Conservation (phyloP, 2,113 vertebrate genomes). For the Spea multiplicata region DNA sequence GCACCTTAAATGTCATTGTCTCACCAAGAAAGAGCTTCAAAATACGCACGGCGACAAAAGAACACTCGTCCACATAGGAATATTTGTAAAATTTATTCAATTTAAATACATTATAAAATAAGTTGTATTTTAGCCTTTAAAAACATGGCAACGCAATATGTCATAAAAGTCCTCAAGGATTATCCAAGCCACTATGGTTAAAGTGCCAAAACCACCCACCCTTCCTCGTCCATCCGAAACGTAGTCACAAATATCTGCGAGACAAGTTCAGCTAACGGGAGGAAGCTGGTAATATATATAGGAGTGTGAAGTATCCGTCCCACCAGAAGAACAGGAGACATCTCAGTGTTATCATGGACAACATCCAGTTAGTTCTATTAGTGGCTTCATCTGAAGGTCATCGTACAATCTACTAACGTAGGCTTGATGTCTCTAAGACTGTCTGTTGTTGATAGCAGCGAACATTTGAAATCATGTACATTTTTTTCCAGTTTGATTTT, state of each 20-base stretch:
- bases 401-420: too few species aligned
- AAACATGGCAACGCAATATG: constrained; percentile 60
- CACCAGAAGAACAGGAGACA: too few species aligned
- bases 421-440: too few species aligned
- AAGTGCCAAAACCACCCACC: constrained; percentile 63
- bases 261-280: too few species aligned
- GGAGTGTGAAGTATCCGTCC: too few species aligned
- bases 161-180: constrained; percentile 53
- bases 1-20: too few species aligned
- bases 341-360: neutral
- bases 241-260: neutral
- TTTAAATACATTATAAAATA: constrained; percentile 64
- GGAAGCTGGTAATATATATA: too few species aligned
- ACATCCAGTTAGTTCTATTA: neutral
- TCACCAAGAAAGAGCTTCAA: too few species aligned
- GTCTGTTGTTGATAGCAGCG: too few species aligned
- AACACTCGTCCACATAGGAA: constrained; percentile 58
- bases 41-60: neutral
- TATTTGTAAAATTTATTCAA: constrained; percentile 63
- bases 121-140: constrained; percentile 56
- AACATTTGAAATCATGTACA: too few species aligned
- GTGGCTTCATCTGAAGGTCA: neutral
- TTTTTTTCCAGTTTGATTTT: too few species aligned
- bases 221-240: constrained; percentile 53
- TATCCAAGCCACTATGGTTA: constrained; percentile 59